A percentile compares a stretch with the other conserved stretches of the same genome.
Evolutionary conservation across 2,797 vertebrate species (phyloP).

Genomic region (Bucorvus abyssinicus): DNA sequence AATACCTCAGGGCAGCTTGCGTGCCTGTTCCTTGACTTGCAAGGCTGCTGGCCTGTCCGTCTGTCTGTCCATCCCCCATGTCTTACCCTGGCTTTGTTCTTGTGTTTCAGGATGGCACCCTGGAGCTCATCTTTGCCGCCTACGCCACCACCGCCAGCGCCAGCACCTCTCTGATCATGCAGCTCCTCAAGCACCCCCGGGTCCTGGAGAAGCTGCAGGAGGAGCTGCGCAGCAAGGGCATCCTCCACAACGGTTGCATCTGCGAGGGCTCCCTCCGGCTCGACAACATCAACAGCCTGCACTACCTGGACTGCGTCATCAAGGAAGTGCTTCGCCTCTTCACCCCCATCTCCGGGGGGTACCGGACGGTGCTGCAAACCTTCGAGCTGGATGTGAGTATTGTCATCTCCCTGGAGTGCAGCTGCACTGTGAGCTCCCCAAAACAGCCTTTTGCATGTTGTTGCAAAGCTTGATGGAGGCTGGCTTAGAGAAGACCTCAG

Average conservation of each 20-base stretch:
- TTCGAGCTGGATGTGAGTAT: constrained; percentile 94
- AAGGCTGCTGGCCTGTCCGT: neutral
- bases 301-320: constrained; percentile 96
- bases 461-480: neutral
- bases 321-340: constrained; percentile 97
- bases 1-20: accelerated
- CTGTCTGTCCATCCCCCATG: neutral
- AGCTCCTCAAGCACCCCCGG: constrained; percentile 88
- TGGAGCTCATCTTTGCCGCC: constrained; percentile 95
- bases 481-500: neutral
- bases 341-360: constrained; percentile 92
- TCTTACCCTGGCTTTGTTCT: neutral
- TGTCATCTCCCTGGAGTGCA: accelerated
- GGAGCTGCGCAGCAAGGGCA: constrained; percentile 86
- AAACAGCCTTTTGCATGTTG: neutral
- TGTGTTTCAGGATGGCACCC: constrained; percentile 79
- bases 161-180: constrained; percentile 96
- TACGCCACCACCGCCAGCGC: constrained; percentile 95
- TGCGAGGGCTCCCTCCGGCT: constrained; percentile 88
- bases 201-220: constrained; percentile 93
- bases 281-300: constrained; percentile 85
- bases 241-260: constrained; percentile 90
- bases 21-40: accelerated
- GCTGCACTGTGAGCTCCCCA: accelerated
- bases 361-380: constrained; percentile 95